Base-by-base conservation (phyloP, 2,888 invertebrate genomes). In the Nephrotoma flavescens region DNA sequence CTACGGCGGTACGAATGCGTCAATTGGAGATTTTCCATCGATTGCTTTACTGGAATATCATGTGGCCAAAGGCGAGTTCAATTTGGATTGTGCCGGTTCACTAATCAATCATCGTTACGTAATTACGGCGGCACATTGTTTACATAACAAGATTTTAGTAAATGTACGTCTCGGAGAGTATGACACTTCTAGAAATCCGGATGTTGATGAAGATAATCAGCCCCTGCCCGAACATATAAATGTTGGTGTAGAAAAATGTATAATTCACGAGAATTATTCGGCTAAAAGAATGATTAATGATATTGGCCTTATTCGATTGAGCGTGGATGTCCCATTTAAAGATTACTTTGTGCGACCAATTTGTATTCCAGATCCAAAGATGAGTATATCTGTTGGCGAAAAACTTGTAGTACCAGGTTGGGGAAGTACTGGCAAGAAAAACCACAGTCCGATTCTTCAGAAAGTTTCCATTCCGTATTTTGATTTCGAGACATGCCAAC, bases 21-120 rank as follows among this genome's bases (percentile, higher is more conserved):
- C 93, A 0, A 89, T 95, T 1, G 94, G 94, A 88, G 95, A 95
- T 88, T 95, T 94, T 89, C 94, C 94, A 0, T 95, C 95, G 95
- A 94, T 95, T 94, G 93, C 92, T 0, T 90, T 95, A 15, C 89
- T 95, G 6, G 93, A 94, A 90, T 95, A 95, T 89, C 92, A 92
- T 87, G 93, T 93, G 92, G 93, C 6, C 44, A 12, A 45, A n/a
- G 45, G 44, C 12, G 41, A 6, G n/a, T 19, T 9, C 15, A 41
- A 42, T 42, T 84, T 84, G 42, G 42, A 84, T 42, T 84, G 84
- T 42, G 42, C n/a, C 7, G 84, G 84, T 15, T 42, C 42, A 5
- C 6, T 84, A 84, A 84, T 84, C 15, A 84, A 12, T n/a, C n/a
- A 84, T 15, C 41, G 84, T 42, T 84, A 84, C n/a, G 42, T 84